Conservation (phyloP, 2,888 invertebrate species). For the Oasisia sp. region DNA sequence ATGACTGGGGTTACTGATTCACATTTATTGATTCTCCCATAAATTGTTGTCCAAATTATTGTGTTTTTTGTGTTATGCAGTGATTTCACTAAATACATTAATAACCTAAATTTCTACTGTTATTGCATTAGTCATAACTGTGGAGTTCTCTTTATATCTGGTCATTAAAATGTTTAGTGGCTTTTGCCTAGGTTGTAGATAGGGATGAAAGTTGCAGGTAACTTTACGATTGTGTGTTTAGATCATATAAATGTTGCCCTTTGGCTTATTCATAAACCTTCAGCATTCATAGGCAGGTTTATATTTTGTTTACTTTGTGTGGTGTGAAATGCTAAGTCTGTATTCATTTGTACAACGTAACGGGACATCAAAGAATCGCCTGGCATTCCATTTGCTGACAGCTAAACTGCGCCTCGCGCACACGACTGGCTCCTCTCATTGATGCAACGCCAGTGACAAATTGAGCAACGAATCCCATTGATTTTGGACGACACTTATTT, state of each 20-base stretch:
- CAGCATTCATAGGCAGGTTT: neutral
- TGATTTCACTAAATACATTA: neutral
- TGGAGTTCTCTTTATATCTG: neutral
- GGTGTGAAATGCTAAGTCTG: neutral
- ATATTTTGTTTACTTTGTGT: neutral
- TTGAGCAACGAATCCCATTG: slow-evolving; percentile 12
- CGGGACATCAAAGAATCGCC: neutral
- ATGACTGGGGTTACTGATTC: too few species aligned
- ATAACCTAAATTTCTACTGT: neutral
- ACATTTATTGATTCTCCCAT: too few species aligned
- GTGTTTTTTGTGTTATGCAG: neutral
- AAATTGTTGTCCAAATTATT: too few species aligned
- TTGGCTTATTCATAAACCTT: neutral
- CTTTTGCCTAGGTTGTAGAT: neutral
- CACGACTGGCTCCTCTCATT: neutral
- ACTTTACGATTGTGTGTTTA: neutral
- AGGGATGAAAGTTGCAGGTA: neutral
- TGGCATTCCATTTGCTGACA: neutral
- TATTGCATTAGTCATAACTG: neutral
- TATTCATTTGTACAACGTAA: neutral
- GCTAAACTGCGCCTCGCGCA: neutral
- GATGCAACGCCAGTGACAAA: neutral
- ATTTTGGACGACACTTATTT: slow-evolving; percentile 13
- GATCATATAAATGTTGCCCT: neutral
- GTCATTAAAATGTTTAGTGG: slow-evolving; percentile 6